A percentile compares a stretch with the other conserved stretches of the same genome.
phyloP scores from a whole-genome alignment of 2,888 invertebrate genomes.

The Celastrina argiolus region DNA sequence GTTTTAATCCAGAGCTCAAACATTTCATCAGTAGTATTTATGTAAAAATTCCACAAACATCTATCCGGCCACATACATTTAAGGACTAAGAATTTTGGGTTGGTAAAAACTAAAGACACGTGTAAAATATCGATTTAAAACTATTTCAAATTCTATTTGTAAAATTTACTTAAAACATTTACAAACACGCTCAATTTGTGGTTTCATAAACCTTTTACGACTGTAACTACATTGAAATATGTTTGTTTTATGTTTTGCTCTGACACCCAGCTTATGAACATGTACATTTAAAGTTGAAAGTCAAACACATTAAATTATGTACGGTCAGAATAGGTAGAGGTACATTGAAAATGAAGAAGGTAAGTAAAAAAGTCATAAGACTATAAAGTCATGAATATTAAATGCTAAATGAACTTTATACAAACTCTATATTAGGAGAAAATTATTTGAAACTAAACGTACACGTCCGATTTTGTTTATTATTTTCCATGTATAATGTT shows the following conservation, averaged over 20 bases:
- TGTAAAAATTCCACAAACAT: no score
- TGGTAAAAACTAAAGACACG: no score
- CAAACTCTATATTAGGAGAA: background rate
- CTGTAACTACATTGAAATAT: background rate
- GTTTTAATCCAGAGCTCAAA: no score
- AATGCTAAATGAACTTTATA: background rate
- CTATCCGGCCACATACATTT: no score
- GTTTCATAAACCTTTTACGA: background rate
- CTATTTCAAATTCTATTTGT: background rate
- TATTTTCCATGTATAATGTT: background rate
- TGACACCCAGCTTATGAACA: background rate
- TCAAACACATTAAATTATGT: background rate
- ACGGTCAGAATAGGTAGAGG: background rate
- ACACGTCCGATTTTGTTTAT: background rate
- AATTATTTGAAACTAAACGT: background rate
- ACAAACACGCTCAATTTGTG: background rate
- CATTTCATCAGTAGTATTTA: no score
- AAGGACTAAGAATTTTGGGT: no score
- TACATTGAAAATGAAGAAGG: no score
- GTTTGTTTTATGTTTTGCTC: background rate
- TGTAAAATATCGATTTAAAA: background rate
- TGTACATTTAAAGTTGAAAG: background rate
- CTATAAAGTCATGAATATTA: background rate
- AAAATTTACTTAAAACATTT: background rate
- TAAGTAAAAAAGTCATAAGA: background rate